A percentile compares a stretch with the other conserved stretches of the same genome.
These are phyloP conservation scores for Agrypnia vestita DNA, from an alignment of 1,140 invertebrate species.

Conservation along the genomic window DNA sequence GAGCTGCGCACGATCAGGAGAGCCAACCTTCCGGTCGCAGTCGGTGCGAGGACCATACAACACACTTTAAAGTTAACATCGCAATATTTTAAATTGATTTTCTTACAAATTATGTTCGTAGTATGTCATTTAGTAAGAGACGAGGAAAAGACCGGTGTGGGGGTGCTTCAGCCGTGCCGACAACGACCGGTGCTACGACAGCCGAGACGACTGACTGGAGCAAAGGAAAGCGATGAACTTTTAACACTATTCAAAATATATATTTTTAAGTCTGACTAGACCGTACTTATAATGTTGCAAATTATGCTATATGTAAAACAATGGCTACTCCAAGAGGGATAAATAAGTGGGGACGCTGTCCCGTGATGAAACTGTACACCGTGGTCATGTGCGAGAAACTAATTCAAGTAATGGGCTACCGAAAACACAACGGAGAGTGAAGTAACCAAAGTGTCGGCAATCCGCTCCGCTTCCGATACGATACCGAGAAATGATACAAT, in stretches of 20 bases:
- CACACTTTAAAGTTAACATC: conserved; percentile 1
- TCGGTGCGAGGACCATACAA: neutral
- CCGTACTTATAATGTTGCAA: conserved; percentile 38
- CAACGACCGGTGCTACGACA: too few relatives aligned
- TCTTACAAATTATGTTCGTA: conserved; percentile 21
- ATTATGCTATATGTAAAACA: conserved; percentile 40
- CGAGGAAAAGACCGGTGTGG: neutral
- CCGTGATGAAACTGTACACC: neutral
- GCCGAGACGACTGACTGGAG: neutral
- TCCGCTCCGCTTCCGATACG: conserved; percentile 1
- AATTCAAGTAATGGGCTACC: conserved; percentile 36
- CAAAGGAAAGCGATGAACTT: conserved; percentile 36
- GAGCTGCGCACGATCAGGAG: neutral
- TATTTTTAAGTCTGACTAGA: conserved; percentile 58
- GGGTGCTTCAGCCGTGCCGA: neutral
- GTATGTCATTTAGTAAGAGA: conserved; percentile 13
- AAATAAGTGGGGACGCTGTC: neutral
- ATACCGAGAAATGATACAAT: conserved; percentile 35
- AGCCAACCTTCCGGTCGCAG: neutral
- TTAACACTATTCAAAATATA: conserved; percentile 46
- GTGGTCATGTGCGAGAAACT: conserved; percentile 20
- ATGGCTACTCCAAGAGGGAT: conserved; percentile 25
- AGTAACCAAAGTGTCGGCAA: conserved; percentile 38
- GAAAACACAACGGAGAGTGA: conserved; percentile 42
- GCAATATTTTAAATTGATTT: conserved; percentile 14